Conservation (phyloP, 2,113 vertebrate species). For the Passer domesticus region DNA sequence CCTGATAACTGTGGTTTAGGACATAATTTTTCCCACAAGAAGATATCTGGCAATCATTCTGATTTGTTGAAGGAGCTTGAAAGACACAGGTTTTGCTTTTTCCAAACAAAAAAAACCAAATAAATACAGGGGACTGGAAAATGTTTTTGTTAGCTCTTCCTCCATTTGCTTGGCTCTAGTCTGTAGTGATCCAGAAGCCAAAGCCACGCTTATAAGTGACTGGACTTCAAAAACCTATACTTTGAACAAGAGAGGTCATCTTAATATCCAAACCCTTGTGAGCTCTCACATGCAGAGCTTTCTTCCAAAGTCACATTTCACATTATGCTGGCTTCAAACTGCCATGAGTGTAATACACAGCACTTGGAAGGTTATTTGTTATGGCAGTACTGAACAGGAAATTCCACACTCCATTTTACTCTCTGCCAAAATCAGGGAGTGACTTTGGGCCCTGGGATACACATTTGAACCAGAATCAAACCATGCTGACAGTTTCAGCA, state of each 20-base stretch:
- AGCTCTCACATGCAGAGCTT: not conserved
- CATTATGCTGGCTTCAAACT: not conserved
- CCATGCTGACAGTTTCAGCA: not conserved
- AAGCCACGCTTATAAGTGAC: not conserved
- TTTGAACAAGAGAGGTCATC: not conserved
- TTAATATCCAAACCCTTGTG: not conserved
- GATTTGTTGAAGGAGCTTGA: not conserved
- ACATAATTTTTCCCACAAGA: not conserved
- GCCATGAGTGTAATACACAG: rapidly evolving
- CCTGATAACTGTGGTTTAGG: not conserved
- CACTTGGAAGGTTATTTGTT: not conserved
- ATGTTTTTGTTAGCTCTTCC: not conserved
- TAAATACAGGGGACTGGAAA: not conserved
- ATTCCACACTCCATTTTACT: not conserved
- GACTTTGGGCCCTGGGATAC: not conserved
- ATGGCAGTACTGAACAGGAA: not conserved
- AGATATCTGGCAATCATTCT: not conserved
- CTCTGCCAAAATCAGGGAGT: not conserved
- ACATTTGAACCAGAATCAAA: not conserved
- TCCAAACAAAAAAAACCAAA: not conserved
- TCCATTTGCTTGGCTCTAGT: not conserved
- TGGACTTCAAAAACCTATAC: not conserved
- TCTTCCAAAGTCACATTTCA: not conserved
- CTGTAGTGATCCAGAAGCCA: not conserved
- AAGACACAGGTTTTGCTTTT: not conserved